Evolutionary conservation across 1,140 invertebrate genomes (phyloP), one percentile per base, ranked within the genome.

Genomic region (Nixonia krombeini): DNA sequence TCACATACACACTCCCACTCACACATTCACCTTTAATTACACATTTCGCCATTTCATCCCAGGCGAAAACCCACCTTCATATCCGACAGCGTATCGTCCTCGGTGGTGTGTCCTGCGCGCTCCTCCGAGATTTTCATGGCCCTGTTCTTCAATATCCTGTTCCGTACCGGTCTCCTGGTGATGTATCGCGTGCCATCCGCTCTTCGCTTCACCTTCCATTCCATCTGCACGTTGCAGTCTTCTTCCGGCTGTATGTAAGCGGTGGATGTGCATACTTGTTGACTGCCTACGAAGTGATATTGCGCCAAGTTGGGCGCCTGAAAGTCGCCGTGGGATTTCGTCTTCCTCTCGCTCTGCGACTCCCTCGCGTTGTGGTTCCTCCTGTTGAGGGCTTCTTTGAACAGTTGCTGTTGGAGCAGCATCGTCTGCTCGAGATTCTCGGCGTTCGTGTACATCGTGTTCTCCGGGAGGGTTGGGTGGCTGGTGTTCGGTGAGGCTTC

Each of bases 51-150:
- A n/a, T n/a, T n/a, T n/a, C n/a, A n/a, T n/a, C n/a, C n/a, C n/a
- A n/a, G n/a, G n/a, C n/a, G n/a, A n/a, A n/a, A n/a, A 38, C 25
- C 49, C 75, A 89, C 87, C 82, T 94, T 94, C 42, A 94, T 85
- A 74, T 94, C 93, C 10, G 92, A 93, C 76, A 92, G 87, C 8
- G 91, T 91, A 70, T 95, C 93, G 73, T 94, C 93, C 75, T 94
- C 93, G 0, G 93, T 94, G 1, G 92, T 94, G 29, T 92, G 85
- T 0, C 92, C 91, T 49, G 88, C 87, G 23, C 91, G 81, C 69
- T 93, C 91, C 69, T 92, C 89, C 9, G 86, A 87, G 49, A 93
- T 88, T 75, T 90, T 88, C 57, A 90, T 83, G 12, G 91, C 91
- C 17, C 92, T 76, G 69, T 92, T 91, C 71, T 90, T 91, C 16